Evolutionary conservation across 2,888 invertebrate genomes (phyloP), one percentile per base, ranked within the genome.

Genomic region (Drosophila monieri): DNA sequence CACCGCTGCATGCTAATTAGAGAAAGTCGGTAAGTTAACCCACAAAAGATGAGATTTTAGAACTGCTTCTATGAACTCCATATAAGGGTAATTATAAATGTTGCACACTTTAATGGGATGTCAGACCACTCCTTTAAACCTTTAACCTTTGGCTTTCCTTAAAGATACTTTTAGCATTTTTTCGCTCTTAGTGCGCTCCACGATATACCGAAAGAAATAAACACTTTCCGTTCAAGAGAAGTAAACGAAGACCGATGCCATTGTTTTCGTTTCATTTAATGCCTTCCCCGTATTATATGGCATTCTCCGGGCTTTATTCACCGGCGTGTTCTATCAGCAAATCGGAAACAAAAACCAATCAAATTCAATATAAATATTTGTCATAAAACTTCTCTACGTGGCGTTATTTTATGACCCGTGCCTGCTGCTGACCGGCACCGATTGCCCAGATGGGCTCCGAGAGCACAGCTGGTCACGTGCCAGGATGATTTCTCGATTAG

Each of bases 311-410:
- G 15, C 39, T 8, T 18, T 41, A 41, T 18, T 8, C 18, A 3
- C 8, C n/a, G 9, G 8, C 72, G 72, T 75, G 73, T 53, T 72
- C 60, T 65, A 72, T 78, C 73, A 57, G 43, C 23, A 64, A 76
- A 78, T 81, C 64, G 10, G 32, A 41, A 68, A 52, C 65, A 57
- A 59, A 70, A 70, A 21, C 30, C 48, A 67, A 73, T 60, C 65
- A 64, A 77, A 80, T 74, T 77, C 72, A 75, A 80, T 78, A 59
- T 54, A 62, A 49, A 57, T 59, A 53, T 52, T 72, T 55, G 39
- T 48, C 55, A 65, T 65, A 55, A 80, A 62, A 48, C 44, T 59
- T 56, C 58, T 12, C 46, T 53, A 55, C 52, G 49, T 52, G 55
- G 61, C 59, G n/a, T 12, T 68, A 23, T 59, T 52, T n/a, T 18